Conservation (phyloP, 1,140 invertebrate genomes). For the Neelides sp. region DNA sequence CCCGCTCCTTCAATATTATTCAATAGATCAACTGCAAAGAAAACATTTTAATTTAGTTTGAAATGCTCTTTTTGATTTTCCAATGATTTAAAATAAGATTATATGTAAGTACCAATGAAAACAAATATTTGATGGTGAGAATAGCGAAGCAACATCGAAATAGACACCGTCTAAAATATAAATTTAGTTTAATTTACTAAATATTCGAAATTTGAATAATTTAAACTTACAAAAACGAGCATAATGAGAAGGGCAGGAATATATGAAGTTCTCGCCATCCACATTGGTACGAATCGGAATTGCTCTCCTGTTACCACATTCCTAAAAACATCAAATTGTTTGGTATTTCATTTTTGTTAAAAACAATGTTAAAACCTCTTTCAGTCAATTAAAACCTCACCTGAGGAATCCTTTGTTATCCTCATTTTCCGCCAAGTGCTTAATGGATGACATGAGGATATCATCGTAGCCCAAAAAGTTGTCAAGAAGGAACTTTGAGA, state of each 20-base stretch:
- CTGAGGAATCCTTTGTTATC: slow-evolving; percentile 88
- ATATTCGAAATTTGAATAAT: neutral
- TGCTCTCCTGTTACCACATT: slow-evolving; percentile 98
- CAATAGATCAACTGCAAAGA: slow-evolving; percentile 71
- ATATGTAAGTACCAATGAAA: slow-evolving; percentile 76
- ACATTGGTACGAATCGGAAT: slow-evolving; percentile 93
- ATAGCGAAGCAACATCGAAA: slow-evolving; percentile 93
- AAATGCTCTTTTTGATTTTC: too few relatives aligned
- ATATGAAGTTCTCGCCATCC: slow-evolving; percentile 85
- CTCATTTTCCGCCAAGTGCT: slow-evolving; percentile 85
- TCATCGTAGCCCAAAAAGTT: slow-evolving; percentile 94
- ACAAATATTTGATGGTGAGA: slow-evolving; percentile 99
- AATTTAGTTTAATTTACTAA: slow-evolving; percentile 14
- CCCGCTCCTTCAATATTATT: slow-evolving; percentile 95
- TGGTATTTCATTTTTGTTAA: neutral
- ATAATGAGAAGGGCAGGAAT: slow-evolving; percentile 90
- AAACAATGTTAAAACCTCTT: neutral
- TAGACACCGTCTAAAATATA: slow-evolving; percentile 82
- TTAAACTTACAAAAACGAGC: slow-evolving; percentile 91
- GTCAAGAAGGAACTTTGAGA: slow-evolving; percentile 78
- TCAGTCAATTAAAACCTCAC: slow-evolving; percentile 38
- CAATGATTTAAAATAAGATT: too few relatives aligned
- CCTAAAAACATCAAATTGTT: slow-evolving; percentile 41
- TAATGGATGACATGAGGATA: slow-evolving; percentile 89
- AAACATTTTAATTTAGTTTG: too few relatives aligned